Conservation (phyloP, 2,797 vertebrate species). For the Discoglossus pictus region DNA sequence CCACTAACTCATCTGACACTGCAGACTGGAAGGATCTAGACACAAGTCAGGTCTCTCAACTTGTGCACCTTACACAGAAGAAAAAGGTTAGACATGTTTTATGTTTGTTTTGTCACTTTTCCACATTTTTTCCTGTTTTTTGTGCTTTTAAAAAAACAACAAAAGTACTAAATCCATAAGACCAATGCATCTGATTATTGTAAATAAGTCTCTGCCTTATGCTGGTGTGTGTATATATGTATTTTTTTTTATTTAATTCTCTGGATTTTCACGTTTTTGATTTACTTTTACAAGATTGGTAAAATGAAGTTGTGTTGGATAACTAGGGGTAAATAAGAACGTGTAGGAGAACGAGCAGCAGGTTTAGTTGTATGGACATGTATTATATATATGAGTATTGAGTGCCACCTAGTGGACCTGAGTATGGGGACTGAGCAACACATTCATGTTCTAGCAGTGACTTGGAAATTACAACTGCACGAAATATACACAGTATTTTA, state of each 20-base stretch:
- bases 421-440: background rate
- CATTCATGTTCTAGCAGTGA: too few species aligned
- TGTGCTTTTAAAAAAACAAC: slow-evolving; percentile 1
- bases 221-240: too few species aligned
- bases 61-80: slow-evolving; percentile 34
- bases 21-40: slow-evolving; percentile 41
- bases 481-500: too few species aligned
- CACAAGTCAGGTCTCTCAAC: slow-evolving; percentile 40
- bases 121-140: slow-evolving; percentile 3
- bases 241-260: background rate
- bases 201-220: background rate
- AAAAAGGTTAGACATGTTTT: slow-evolving; percentile 53
- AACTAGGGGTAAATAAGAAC: slow-evolving; percentile 22
- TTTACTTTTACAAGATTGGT: slow-evolving; percentile 30
- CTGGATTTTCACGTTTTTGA: background rate
- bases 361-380: slow-evolving; percentile 2
- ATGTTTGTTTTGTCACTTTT: slow-evolving; percentile 20
- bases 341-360: slow-evolving; percentile 13
- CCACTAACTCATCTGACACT: slow-evolving; percentile 27
- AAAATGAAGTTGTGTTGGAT: slow-evolving; percentile 36
- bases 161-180: too few species aligned
- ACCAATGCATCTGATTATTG: too few species aligned
- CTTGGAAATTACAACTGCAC: too few species aligned
- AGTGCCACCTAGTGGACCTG: slow-evolving; percentile 30
- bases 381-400: slow-evolving; percentile 5